These are phyloP conservation scores for Aplocera efformata DNA, from an alignment of 2,888 invertebrate species.

Conservation along the genomic window DNA sequence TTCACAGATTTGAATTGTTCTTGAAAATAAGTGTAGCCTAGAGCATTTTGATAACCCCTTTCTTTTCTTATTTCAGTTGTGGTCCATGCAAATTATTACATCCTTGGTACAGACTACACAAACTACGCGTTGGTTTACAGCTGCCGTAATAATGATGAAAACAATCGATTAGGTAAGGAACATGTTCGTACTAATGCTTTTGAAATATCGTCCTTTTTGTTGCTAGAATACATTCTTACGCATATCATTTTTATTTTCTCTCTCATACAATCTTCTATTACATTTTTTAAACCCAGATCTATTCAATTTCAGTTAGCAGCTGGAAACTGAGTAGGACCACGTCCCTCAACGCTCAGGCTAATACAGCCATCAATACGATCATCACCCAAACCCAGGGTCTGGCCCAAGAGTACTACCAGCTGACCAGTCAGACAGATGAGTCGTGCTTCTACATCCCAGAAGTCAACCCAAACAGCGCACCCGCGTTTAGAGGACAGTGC, in stretches of 20 bases:
- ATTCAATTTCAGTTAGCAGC: slow-evolving; percentile 49
- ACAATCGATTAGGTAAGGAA: slow-evolving; percentile 49
- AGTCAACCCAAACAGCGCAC: slow-evolving; percentile 36
- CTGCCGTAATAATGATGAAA: slow-evolving; percentile 44
- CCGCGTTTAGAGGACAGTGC: slow-evolving; percentile 59
- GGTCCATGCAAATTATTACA: slow-evolving; percentile 41
- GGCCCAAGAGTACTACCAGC: slow-evolving; percentile 43
- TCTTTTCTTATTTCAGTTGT: slow-evolving; percentile 38
- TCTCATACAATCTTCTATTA: no score
- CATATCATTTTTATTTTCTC: no score
- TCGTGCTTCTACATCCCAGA: slow-evolving; percentile 64
- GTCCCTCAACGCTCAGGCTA: slow-evolving; percentile 36
- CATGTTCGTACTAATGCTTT: slow-evolving; percentile 4
- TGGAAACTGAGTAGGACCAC: slow-evolving; percentile 59
- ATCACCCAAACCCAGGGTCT: slow-evolving; percentile 57
- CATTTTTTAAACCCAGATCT: no score
- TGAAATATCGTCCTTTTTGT: background rate
- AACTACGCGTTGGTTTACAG: slow-evolving; percentile 59
- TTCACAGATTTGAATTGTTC: no score
- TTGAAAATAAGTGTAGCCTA: no score
- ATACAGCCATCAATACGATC: slow-evolving; percentile 35
- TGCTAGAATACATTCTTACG: no score
- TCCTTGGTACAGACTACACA: slow-evolving; percentile 60
- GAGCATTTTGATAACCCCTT: background rate
- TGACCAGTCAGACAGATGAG: slow-evolving; percentile 52